These are phyloP conservation scores for Netelia melanura DNA, from an alignment of 2,888 invertebrate species.

Conservation along the genomic window DNA sequence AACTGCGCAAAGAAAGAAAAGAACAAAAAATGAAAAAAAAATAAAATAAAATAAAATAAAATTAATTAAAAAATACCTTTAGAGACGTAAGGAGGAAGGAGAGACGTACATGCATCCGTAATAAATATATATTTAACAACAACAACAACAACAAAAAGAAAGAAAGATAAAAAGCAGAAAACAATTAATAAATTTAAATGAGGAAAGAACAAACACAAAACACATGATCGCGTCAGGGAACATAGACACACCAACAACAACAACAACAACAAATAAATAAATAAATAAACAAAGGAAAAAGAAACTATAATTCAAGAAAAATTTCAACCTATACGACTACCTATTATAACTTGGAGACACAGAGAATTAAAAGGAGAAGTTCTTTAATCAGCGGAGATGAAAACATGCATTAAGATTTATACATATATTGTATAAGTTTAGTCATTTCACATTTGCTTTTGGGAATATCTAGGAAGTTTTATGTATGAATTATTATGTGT, in stretches of 20 bases:
- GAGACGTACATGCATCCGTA: conserved; percentile 56
- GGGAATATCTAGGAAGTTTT: conserved; percentile 79
- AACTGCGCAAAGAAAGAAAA: conserved; percentile 73
- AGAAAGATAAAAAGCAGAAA: neutral
- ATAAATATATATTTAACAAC: conserved; percentile 2
- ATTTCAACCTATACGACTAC: conserved; percentile 61
- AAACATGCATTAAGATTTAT: conserved; percentile 77
- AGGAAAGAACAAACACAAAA: neutral
- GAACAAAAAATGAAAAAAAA: conserved; percentile 66
- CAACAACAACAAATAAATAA: neutral
- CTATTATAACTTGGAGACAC: conserved; percentile 60
- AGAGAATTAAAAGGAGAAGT: conserved; percentile 47
- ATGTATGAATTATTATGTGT: conserved; percentile 82
- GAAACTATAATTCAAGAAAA: conserved; percentile 51
- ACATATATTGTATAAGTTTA: conserved; percentile 78
- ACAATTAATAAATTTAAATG: neutral
- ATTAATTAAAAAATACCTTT: conserved; percentile 68
- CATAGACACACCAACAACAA: conserved; percentile 50
- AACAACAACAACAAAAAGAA: no score
- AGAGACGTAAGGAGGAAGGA: conserved; percentile 55
- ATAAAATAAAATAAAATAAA: conserved; percentile 65
- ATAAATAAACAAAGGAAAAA: conserved; percentile 7
- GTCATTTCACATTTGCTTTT: conserved; percentile 80
- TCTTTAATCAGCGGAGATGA: conserved; percentile 40
- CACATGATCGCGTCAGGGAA: conserved; percentile 50